Base-by-base conservation (phyloP, 1,140 invertebrate genomes). In the Acromyrmex charruanus region DNA sequence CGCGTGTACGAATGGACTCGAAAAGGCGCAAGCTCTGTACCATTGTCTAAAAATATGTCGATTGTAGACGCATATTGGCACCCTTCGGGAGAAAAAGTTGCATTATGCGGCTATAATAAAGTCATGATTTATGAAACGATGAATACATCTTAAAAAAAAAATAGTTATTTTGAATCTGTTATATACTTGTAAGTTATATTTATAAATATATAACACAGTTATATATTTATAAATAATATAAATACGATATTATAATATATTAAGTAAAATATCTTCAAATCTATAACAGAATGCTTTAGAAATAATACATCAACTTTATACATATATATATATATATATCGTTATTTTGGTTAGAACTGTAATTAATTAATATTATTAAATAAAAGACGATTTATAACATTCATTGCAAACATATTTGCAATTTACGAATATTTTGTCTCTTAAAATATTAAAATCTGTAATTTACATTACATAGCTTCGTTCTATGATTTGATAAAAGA, bases 1-100 rank as follows among this genome's bases (percentile, higher is more conserved):
- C 63, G 89, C 21, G 92, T 95, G 5, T 94, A 94, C 81, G 91
- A 94, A 88, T 95, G 95, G 95, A 91, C 79, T 16, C 93, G 92
- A 9, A 28, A 92, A 31, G 80, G 87, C 28, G 91, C 89, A 9
- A 87, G 28, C 12, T 92, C 90, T 55, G 71, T 93, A 61, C 74
- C 90, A 58, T 87, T 92, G 28, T 91, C 93, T 3, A 93, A 90
- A 69, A 92, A 91, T 86, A 95, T 95, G 44, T 92, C 82, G 28
- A 79, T 93, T 53, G 58, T 95, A 16, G 91, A 95, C 79, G 93
- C 89, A 3, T 77, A 89, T 74, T 95, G 94, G 91, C 93, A 94
- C 90, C 90, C 92, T 7, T 65, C 69, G 35, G 92, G 91, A n/a
- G 87, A 94, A 79, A 77, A 87, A 44, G 71, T 93, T n/a, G 65